A percentile compares a stretch with the other conserved stretches of the same genome.
Conservation (phyloP, 2,888 invertebrate genomes). For the Leptinotarsa haldemani region DNA sequence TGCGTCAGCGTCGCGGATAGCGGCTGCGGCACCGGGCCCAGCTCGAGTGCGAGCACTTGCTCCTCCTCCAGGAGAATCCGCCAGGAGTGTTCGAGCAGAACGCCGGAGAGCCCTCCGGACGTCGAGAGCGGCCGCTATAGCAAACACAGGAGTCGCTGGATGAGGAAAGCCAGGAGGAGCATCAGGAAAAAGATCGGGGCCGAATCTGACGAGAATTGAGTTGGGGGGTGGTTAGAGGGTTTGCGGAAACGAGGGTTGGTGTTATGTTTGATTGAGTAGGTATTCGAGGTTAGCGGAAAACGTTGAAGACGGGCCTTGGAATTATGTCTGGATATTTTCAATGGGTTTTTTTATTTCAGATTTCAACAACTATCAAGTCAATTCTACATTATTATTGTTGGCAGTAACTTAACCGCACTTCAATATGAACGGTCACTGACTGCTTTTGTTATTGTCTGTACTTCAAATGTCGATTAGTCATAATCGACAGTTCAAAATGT, state of each 20-base stretch:
- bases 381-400: too few relatives aligned
- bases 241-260: conserved; percentile 13
- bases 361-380: too few relatives aligned
- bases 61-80: conserved; percentile 1
- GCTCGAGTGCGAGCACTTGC: conserved; percentile 54
- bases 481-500: too few relatives aligned
- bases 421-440: too few relatives aligned
- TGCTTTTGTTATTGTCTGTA: too few relatives aligned
- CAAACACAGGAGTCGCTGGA: conserved; percentile 70
- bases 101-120: background rate
- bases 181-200: conserved; percentile 72
- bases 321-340: too few relatives aligned
- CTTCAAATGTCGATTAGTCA: too few relatives aligned
- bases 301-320: background rate
- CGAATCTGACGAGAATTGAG: conserved; percentile 68
- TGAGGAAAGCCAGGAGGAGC: conserved; percentile 71
- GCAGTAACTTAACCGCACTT: too few relatives aligned
- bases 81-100: conserved; percentile 27
- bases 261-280: background rate
- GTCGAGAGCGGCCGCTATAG: conserved; percentile 60
- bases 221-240: background rate
- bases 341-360: too few relatives aligned
- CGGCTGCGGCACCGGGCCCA: conserved; percentile 62
- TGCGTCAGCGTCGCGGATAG: conserved; percentile 59
- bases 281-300: background rate